These are phyloP conservation scores for Poeciliopsis occidentalis DNA, from an alignment of 2,113 vertebrate genomes.

Conservation along the genomic window DNA sequence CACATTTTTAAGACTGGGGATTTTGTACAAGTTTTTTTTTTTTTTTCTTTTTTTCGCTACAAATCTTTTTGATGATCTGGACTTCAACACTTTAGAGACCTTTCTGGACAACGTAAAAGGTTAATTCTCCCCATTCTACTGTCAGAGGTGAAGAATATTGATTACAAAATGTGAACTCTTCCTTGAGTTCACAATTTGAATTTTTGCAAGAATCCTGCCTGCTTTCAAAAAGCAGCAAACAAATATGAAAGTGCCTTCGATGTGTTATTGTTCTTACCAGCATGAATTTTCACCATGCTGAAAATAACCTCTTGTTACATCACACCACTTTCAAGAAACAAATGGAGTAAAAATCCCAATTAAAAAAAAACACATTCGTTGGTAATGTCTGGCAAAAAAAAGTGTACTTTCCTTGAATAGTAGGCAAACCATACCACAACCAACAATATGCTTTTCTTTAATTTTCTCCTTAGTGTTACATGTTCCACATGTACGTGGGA, in stretches of 20 bases:
- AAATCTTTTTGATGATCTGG: conserved; percentile 9
- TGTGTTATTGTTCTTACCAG: conserved; percentile 4
- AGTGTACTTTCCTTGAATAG: neutral
- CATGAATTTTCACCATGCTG: conserved; percentile 1
- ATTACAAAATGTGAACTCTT: conserved; percentile 3
- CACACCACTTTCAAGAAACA: neutral
- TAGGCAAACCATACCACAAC: neutral
- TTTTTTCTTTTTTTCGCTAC: conserved; percentile 4
- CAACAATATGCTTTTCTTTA: neutral
- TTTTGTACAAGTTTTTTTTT: neutral
- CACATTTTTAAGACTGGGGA: neutral
- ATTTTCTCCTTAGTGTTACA: conserved; percentile 88
- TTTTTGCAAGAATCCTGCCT: neutral
- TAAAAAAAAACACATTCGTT: neutral
- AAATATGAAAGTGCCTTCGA: conserved; percentile 9
- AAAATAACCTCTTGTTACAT: neutral
- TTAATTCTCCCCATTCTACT: conserved; percentile 12
- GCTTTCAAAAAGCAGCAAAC: conserved; percentile 1
- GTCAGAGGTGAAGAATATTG: conserved; percentile 24
- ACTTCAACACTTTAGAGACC: conserved; percentile 1
- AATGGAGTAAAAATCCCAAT: neutral
- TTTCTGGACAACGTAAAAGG: conserved; percentile 14
- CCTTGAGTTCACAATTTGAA: conserved; percentile 8
- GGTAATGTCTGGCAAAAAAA: neutral
- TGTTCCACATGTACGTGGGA: conserved; percentile 98